Conservation (phyloP, 2,113 vertebrate genomes). For the Apus apus region DNA sequence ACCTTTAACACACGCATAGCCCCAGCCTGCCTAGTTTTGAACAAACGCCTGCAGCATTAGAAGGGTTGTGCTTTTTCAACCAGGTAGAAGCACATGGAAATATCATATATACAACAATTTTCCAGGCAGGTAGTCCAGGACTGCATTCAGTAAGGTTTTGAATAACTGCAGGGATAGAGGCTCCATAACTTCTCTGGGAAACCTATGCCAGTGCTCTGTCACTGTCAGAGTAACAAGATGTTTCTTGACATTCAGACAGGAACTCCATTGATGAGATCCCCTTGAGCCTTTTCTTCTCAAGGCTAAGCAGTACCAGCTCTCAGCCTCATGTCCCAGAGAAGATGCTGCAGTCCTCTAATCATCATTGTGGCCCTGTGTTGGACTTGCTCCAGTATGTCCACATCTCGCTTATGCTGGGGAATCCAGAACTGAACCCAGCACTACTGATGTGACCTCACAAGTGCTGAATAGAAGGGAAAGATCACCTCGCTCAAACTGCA, state of each 20-base stretch:
- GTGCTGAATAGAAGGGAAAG: fast-evolving
- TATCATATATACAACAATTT: background rate
- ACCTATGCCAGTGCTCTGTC: background rate
- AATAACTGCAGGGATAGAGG: background rate
- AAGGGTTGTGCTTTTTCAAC: background rate
- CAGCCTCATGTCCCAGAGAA: background rate
- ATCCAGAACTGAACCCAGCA: background rate
- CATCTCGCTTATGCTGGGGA: background rate
- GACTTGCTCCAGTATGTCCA: background rate
- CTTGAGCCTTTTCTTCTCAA: background rate
- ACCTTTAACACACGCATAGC: background rate
- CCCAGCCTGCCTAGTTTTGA: background rate
- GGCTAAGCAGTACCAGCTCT: background rate
- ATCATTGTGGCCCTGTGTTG: background rate
- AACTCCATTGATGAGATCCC: background rate
- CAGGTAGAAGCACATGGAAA: background rate
- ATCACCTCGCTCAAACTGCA: background rate
- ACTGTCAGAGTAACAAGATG: background rate
- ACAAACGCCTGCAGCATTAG: background rate
- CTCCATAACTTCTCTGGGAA: background rate
- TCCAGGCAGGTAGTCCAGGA: background rate
- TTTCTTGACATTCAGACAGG: background rate
- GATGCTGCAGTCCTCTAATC: background rate
- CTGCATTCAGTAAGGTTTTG: background rate
- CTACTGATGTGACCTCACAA: background rate